Base-by-base conservation (phyloP, 2,888 invertebrate genomes). In the Nomada fucata region DNA sequence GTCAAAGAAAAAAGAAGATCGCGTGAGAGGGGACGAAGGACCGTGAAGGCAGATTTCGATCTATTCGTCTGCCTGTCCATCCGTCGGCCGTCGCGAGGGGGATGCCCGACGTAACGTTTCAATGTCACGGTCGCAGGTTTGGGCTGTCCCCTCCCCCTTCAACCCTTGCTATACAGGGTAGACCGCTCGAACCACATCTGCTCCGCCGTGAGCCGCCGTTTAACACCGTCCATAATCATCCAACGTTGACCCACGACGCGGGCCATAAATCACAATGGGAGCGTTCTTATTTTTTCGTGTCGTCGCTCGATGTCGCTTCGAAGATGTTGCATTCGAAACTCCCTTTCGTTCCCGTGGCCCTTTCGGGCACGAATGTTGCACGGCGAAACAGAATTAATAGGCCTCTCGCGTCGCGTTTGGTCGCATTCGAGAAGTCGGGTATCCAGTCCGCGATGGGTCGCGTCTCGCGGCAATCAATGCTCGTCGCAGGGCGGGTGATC, bases 71-170 rank as follows among this genome's bases (percentile, higher is more conserved):
- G 73, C 73, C 83, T 76, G 86, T 85, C 86, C 86, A 73, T 86
- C 71, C 82, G 77, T 75, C 79, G 84, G 73, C 71, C 76, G 73
- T 80, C 79, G 77, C 61, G 64, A 86, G 81, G 84, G 87, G 86
- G 86, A 81, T 82, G 84, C 76, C 73, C 71, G 81, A 85, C 86
- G 87, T 79, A 82, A 80, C 88, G 83, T 86, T 87, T 87, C 87
- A 87, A 87, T 87, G 87, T 87, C 87, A 87, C 79, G 87, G 86
- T 75, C 86, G 82, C 84, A 73, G 68, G 79, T 79, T 83, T 82
- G 79, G 82, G 64, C 74, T 71, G 73, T 42, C 71, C 83, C 68
- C 72, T 67, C 67, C 73, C 50, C 53, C 64, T 60, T 29, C 65
- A 76, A 11, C 69, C 76, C 67, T 67, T n/a, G 61, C 68, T 79